phyloP scores from a whole-genome alignment of 1,140 invertebrate species.

The Penaeus vannamei region DNA sequence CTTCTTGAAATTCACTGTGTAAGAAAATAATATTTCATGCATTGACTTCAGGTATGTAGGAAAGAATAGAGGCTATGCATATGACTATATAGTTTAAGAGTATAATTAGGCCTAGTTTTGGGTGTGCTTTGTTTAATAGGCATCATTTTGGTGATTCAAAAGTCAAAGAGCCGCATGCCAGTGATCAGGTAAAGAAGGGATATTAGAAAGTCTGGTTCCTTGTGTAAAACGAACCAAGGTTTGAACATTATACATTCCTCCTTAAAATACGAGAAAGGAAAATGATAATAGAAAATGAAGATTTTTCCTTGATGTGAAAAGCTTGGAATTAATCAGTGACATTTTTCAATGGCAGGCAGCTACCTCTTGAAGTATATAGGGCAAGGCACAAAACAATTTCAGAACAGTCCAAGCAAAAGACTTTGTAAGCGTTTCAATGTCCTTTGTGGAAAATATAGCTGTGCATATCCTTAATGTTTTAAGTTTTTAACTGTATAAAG shows the following conservation, averaged over 20 bases:
- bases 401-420: constrained; percentile 54
- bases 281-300: no score
- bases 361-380: constrained; percentile 45
- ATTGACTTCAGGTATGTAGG: constrained; percentile 41
- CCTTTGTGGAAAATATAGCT: constrained; percentile 44
- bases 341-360: constrained; percentile 47
- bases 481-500: constrained; percentile 1
- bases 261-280: no score
- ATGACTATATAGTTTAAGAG: constrained; percentile 27
- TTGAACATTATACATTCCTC: no score
- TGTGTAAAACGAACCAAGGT: no score
- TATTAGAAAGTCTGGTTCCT: neutral
- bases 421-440: neutral
- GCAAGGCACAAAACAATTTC: constrained; percentile 59
- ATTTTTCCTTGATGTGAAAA: neutral
- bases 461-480: constrained; percentile 7
- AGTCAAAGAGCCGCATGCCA: constrained; percentile 47
- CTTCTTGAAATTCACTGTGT: constrained; percentile 30
- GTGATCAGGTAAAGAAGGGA: neutral
- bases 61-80: constrained; percentile 54
- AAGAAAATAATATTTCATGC: constrained; percentile 56
- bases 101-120: constrained; percentile 49
- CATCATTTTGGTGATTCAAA: constrained; percentile 55
- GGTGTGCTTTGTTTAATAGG: constrained; percentile 54
- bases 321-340: neutral